These are phyloP conservation scores for Laticauda colubrina DNA, from an alignment of 2,113 vertebrate species.

Conservation along the genomic window DNA sequence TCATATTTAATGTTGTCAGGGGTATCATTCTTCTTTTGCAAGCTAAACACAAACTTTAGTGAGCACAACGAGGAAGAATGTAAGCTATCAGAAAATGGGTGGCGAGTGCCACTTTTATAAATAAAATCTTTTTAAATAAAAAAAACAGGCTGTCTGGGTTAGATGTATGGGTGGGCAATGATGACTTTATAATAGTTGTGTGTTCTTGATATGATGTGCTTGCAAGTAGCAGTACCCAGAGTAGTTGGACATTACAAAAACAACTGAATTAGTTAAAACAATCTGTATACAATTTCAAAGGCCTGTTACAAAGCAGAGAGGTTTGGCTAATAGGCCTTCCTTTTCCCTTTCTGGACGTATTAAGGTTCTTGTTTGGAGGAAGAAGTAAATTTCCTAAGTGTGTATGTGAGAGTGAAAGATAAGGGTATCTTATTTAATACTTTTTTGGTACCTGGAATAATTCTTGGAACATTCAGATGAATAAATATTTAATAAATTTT, in stretches of 20 bases:
- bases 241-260: not conserved
- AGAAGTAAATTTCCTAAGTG: not conserved
- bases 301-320: not conserved
- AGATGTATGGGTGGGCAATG: not conserved
- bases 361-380: not conserved
- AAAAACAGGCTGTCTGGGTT: not conserved
- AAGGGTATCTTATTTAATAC: not conserved
- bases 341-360: not conserved
- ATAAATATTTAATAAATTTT: not conserved
- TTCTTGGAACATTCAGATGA: not conserved
- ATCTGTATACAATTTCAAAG: too few species aligned
- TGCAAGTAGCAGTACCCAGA: not conserved
- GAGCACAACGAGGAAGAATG: not conserved
- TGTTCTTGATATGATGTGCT: not conserved
- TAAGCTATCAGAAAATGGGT: slow-evolving; percentile 44
- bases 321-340: not conserved
- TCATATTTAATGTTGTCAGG: slow-evolving; percentile 59
- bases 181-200: not conserved
- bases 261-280: not conserved
- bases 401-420: not conserved
- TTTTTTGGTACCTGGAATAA: not conserved
- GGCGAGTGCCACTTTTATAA: slow-evolving; percentile 28
- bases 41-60: not conserved
- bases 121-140: slow-evolving; percentile 24
- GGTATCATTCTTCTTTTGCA: slow-evolving; percentile 29